phyloP scores from a whole-genome alignment of 2,888 invertebrate genomes.

The Dolichopus griseipennis region DNA sequence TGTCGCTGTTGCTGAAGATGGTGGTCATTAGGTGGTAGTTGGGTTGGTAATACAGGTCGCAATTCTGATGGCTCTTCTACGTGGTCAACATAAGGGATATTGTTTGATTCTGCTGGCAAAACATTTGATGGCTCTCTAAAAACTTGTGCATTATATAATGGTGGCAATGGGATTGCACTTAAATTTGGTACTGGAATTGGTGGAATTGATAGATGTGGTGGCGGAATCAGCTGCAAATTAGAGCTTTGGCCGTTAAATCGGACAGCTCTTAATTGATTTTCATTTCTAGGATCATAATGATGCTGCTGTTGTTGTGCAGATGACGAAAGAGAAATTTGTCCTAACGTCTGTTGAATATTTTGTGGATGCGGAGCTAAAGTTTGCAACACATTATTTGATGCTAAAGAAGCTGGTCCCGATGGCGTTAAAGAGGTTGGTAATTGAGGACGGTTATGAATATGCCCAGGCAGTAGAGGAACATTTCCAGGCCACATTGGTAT shows the following conservation, averaged over 20 bases:
- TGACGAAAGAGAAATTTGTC: conserved; percentile 17
- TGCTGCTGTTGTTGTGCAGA: conserved; percentile 10
- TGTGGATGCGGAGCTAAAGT: conserved; percentile 10
- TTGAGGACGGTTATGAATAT: conserved; percentile 20
- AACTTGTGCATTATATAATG: conserved; percentile 49
- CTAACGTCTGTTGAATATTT: conserved; percentile 14
- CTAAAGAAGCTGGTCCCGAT: not conserved
- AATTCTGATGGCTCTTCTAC: conserved; percentile 35
- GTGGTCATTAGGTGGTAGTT: conserved; percentile 17
- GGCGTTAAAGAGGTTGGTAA: conserved; percentile 16
- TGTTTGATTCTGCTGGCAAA: conserved; percentile 25
- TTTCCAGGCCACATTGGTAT: conserved; percentile 53
- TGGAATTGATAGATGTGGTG: conserved; percentile 24
- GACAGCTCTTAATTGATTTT: conserved; percentile 20
- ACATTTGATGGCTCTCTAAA: conserved; percentile 13
- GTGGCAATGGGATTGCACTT: conserved; percentile 52
- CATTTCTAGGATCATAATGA: conserved; percentile 25
- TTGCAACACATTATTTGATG: conserved; percentile 13
- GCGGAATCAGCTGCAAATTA: conserved; percentile 26
- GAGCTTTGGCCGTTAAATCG: conserved; percentile 19
- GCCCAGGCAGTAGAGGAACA: conserved; percentile 15
- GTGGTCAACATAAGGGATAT: conserved; percentile 29
- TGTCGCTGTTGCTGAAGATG: not conserved
- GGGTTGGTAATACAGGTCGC: conserved; percentile 23
- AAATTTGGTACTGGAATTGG: conserved; percentile 59